Conservation (phyloP, 2,888 invertebrate genomes). For the Diaperis boleti region DNA sequence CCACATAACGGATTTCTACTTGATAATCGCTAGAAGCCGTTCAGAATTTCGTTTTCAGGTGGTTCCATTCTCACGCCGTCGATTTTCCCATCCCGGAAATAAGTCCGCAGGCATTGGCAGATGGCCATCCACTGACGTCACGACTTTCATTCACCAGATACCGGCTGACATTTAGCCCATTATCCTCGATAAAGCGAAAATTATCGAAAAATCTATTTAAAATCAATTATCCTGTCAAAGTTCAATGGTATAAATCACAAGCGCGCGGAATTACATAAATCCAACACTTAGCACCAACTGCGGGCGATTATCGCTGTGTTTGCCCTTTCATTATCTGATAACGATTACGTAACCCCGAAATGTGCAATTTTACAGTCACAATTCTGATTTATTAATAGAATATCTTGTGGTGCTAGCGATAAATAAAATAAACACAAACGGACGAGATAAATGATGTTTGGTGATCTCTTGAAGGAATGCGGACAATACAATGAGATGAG, state of each 20-base stretch:
- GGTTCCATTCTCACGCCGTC: background rate
- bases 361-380: background rate
- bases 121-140: background rate
- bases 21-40: background rate
- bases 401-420: background rate
- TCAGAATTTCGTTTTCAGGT: background rate
- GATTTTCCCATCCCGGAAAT: background rate
- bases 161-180: background rate
- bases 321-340: constrained; percentile 1
- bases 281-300: background rate
- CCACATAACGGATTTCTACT: background rate
- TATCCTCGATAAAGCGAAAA: background rate
- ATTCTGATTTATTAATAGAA: constrained; percentile 9
- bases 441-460: background rate
- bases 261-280: background rate
- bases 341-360: constrained; percentile 3
- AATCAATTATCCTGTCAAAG: constrained; percentile 13
- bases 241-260: constrained; percentile 3
- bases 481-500: no score
- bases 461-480: no score
- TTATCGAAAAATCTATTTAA: background rate
- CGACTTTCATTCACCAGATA: background rate
- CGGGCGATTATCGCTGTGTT: background rate
- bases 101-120: background rate
- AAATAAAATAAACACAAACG: background rate